Evolutionary conservation across 2,888 invertebrate species (phyloP).

Genomic region (Aromia moschata): DNA sequence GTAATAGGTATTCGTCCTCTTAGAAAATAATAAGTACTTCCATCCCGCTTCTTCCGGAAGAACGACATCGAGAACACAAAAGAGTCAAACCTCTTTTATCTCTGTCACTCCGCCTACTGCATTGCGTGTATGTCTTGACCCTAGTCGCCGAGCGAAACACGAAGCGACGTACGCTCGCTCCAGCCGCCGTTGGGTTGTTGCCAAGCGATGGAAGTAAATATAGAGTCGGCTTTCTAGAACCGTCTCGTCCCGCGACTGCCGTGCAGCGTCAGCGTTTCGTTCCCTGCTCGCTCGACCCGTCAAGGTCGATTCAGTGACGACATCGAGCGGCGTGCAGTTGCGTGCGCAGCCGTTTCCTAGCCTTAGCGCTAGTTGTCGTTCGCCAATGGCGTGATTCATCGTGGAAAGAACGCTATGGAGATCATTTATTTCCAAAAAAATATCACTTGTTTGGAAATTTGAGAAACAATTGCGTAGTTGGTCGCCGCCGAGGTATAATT

Average conservation of each 20-base stretch:
- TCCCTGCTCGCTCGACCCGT: constrained; percentile 23
- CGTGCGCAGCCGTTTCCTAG: constrained; percentile 13
- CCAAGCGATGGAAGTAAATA: constrained; percentile 41
- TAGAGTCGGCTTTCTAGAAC: constrained; percentile 32
- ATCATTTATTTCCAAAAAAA: too few species aligned
- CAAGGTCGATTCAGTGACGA: constrained; percentile 21
- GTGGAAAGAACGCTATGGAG: background rate
- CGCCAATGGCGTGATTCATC: constrained; percentile 12
- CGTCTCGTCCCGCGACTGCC: constrained; percentile 1
- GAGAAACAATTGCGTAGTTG: too few species aligned
- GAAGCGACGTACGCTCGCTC: constrained; percentile 30
- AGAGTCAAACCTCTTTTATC: background rate
- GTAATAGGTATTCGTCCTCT: too few species aligned
- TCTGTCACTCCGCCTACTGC: background rate
- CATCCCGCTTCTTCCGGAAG: background rate
- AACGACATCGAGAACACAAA: background rate
- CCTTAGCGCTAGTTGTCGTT: constrained; percentile 1
- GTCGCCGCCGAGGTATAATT: too few species aligned
- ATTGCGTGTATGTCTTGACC: background rate
- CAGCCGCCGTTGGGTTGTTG: constrained; percentile 18
- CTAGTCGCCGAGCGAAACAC: background rate
- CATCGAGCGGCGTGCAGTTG: constrained; percentile 19
- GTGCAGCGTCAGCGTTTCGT: constrained; percentile 29
- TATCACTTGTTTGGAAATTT: too few species aligned
- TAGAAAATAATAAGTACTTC: background rate